A percentile compares a stretch with the other conserved stretches of the same genome.
Evolutionary conservation across 2,888 invertebrate genomes (phyloP).

Genomic region (Napeogenes inachia): DNA sequence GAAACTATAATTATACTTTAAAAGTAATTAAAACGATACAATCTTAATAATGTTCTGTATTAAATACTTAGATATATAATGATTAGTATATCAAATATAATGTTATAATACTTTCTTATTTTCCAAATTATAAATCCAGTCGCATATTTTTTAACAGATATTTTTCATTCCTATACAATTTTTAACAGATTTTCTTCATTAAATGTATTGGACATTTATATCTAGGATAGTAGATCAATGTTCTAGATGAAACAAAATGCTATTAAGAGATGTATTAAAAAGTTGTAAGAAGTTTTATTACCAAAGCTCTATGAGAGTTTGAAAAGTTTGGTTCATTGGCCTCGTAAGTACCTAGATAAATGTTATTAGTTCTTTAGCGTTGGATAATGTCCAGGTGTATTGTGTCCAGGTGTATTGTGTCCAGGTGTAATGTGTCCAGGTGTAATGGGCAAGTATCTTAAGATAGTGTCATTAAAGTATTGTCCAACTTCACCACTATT

Average conservation of each 20-base stretch:
- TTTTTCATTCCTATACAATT: background rate
- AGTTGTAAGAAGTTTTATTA: slow-evolving; percentile 16
- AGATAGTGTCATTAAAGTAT: slow-evolving; percentile 16
- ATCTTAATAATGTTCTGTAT: too few relatives aligned
- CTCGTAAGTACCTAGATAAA: slow-evolving; percentile 25
- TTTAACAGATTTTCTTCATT: background rate
- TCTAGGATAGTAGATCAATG: background rate
- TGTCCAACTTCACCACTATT: slow-evolving; percentile 12
- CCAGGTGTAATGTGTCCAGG: slow-evolving; percentile 15
- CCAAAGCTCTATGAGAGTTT: slow-evolving; percentile 16
- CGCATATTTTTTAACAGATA: slow-evolving; percentile 18
- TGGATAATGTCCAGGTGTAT: slow-evolving; percentile 25
- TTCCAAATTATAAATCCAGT: slow-evolving; percentile 43
- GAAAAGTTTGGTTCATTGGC: slow-evolving; percentile 27
- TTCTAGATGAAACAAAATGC: background rate
- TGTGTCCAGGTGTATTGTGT: background rate
- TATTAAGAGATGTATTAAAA: slow-evolving; percentile 11
- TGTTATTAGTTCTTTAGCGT: slow-evolving; percentile 27
- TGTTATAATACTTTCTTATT: slow-evolving; percentile 7
- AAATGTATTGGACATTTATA: background rate
- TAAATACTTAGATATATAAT: too few relatives aligned
- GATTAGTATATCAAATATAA: background rate
- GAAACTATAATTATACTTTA: too few relatives aligned
- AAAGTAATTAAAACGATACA: too few relatives aligned
- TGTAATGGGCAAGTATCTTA: slow-evolving; percentile 13